Conservation (phyloP, 2,113 vertebrate genomes). For the Limnothrissa miodon region DNA sequence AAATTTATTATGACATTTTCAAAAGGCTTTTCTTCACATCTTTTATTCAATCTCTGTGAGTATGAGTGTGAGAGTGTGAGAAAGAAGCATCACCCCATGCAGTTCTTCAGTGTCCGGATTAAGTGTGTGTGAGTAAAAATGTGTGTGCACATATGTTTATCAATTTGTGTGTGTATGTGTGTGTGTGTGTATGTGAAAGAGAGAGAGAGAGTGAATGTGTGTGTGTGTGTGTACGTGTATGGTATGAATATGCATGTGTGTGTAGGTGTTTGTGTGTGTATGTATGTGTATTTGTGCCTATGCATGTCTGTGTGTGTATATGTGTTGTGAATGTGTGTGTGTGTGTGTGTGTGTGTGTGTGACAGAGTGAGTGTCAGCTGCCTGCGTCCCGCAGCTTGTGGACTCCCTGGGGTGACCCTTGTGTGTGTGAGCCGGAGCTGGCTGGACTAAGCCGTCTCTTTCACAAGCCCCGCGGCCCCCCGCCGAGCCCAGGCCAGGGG, state of each 20-base stretch:
- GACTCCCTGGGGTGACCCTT: slow-evolving; percentile 39
- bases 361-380: slow-evolving; percentile 41
- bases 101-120: not conserved
- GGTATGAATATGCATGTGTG: not conserved
- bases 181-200: slow-evolving; percentile 28
- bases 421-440: slow-evolving; percentile 18
- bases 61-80: slow-evolving; percentile 12
- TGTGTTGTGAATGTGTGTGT: slow-evolving; percentile 19
- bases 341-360: slow-evolving; percentile 24
- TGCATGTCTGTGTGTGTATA: slow-evolving; percentile 30
- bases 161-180: slow-evolving; percentile 17
- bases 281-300: slow-evolving; percentile 16
- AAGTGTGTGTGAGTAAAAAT: slow-evolving; percentile 30
- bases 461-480: slow-evolving; percentile 53
- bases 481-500: slow-evolving; percentile 54
- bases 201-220: no score
- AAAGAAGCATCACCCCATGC: slow-evolving; percentile 1
- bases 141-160: slow-evolving; percentile 31
- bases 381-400: slow-evolving; percentile 27
- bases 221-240: slow-evolving; percentile 28
- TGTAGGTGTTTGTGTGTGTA: slow-evolving; percentile 35
- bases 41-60: slow-evolving; percentile 27
- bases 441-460: slow-evolving; percentile 57
- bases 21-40: not conserved
- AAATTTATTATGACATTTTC: not conserved